Percentiles rank a stretch among this genome's conserved stretches.
Evolutionary conservation across 1,140 invertebrate genomes (phyloP).

Genomic region (Caenorhabditis remanei): DNA sequence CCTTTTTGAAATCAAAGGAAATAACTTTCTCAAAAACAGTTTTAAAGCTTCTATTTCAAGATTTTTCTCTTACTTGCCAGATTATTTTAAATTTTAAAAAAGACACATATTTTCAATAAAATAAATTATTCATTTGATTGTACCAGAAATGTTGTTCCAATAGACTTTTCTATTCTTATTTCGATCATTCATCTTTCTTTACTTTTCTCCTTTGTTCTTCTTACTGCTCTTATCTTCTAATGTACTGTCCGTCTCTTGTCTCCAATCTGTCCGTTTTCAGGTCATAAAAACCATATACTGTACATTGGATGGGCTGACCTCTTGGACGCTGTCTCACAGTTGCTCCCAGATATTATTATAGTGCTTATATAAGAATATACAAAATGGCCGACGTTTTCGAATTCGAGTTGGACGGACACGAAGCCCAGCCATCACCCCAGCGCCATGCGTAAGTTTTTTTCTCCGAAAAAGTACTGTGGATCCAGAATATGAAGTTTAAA

Average conservation of each 20-base stretch:
- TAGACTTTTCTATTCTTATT: no score
- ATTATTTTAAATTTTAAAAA: no score
- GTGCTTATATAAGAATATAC: background rate
- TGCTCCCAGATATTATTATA: slow-evolving; percentile 1
- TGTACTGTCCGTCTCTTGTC: no score
- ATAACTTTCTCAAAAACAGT: no score
- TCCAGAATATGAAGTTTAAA: background rate
- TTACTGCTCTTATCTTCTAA: background rate
- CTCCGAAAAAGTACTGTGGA: background rate
- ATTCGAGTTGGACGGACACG: slow-evolving; percentile 28
- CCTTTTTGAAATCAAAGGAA: no score
- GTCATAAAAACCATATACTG: slow-evolving; percentile 25
- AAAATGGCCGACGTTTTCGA: slow-evolving; percentile 43
- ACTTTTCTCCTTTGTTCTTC: background rate
- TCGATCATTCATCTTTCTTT: background rate
- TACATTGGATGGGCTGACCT: slow-evolving; percentile 54
- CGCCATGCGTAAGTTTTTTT: slow-evolving; percentile 35
- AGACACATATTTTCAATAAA: no score
- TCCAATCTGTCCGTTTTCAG: background rate
- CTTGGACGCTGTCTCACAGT: slow-evolving; percentile 20
- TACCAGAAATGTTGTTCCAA: no score
- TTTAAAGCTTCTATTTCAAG: no score
- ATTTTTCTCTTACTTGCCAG: no score
- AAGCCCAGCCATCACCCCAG: slow-evolving; percentile 15
- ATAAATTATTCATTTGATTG: no score